Conservation (phyloP, 23 tunicate species). For the Clavelina lepadiformis region DNA sequence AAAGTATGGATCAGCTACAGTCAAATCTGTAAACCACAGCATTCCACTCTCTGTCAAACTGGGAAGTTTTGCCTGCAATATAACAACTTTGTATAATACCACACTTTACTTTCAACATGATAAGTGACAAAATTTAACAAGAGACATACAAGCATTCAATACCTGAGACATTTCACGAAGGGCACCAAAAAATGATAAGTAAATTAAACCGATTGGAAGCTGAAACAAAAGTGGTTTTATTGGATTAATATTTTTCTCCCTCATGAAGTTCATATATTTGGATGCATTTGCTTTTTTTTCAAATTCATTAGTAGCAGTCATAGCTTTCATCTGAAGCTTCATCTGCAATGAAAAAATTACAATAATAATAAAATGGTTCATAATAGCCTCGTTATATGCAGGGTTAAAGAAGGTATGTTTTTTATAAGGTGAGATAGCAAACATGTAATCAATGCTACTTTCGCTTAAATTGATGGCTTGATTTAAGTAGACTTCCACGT, state of each 20-base stretch:
- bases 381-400: too few species aligned
- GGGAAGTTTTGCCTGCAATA: slow-evolving; percentile 33
- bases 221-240: slow-evolving; percentile 32
- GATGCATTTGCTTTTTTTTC: slow-evolving; percentile 10
- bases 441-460: too few species aligned
- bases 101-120: too few species aligned
- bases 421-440: too few species aligned
- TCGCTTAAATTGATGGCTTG: too few species aligned
- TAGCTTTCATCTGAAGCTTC: slow-evolving; percentile 1
- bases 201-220: slow-evolving; percentile 54
- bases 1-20: slow-evolving; percentile 60
- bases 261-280: slow-evolving; percentile 51
- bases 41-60: slow-evolving; percentile 50
- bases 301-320: background rate
- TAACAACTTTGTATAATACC: background rate
- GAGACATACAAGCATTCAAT: too few species aligned
- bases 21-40: slow-evolving; percentile 68
- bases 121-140: too few species aligned
- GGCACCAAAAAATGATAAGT: slow-evolving; percentile 71
- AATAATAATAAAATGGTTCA: too few species aligned
- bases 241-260: slow-evolving; percentile 50
- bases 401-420: too few species aligned
- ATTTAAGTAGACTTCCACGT: too few species aligned
- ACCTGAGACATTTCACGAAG: slow-evolving; percentile 53
- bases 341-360: too few species aligned